These are phyloP conservation scores for Tetrapedia diversipes DNA, from an alignment of 2,888 invertebrate species.

Conservation along the genomic window DNA sequence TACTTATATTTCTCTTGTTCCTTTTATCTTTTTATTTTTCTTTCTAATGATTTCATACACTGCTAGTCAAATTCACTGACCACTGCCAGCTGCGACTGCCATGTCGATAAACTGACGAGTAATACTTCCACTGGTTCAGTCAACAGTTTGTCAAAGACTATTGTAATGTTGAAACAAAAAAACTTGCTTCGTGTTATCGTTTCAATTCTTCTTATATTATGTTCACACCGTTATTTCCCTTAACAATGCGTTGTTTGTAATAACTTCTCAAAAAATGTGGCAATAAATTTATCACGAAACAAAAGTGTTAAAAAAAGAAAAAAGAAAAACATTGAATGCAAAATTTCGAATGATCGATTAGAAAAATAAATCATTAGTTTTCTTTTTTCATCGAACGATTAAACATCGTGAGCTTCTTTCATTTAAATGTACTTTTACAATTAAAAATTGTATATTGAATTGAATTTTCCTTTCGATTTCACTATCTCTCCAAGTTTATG, in stretches of 20 bases:
- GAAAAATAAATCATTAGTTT: neutral
- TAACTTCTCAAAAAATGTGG: neutral
- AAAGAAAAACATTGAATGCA: neutral
- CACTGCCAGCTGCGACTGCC: slow-evolving; percentile 54
- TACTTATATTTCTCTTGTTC: neutral
- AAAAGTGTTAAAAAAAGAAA: too few species aligned
- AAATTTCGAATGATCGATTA: neutral
- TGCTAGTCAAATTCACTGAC: slow-evolving; percentile 59
- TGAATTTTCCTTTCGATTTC: too few species aligned
- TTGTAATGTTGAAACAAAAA: too few species aligned
- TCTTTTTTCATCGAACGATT: neutral
- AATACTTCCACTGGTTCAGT: slow-evolving; percentile 3
- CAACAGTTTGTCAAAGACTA: slow-evolving; percentile 6
- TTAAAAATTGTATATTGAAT: too few species aligned
- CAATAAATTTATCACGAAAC: neutral
- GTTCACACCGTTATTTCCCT: neutral
- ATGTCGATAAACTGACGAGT: slow-evolving; percentile 30
- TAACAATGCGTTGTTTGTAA: neutral
- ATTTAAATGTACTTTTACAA: neutral
- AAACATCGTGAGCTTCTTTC: neutral
- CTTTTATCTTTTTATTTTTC: neutral
- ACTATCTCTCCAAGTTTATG: too few species aligned
- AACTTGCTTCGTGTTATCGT: neutral
- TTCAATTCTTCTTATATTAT: neutral
- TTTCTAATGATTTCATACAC: slow-evolving; percentile 11